Conservation (phyloP, 2,888 invertebrate genomes). For the Caenorhabditis virilis region DNA sequence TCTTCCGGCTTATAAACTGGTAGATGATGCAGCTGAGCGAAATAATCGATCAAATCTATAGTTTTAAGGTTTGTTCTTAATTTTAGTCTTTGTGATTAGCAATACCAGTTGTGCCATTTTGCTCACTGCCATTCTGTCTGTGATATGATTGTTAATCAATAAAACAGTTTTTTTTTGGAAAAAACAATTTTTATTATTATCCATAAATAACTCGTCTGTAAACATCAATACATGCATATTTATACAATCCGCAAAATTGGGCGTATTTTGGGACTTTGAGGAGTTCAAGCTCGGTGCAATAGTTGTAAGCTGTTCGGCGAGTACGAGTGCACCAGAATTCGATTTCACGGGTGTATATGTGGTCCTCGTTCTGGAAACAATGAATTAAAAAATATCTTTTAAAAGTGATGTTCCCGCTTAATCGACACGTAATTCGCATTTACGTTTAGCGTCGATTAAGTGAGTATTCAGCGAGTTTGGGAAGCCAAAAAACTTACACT, state of each 20-base stretch:
- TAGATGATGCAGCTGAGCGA: slow-evolving; percentile 46
- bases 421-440: too few species aligned
- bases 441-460: too few species aligned
- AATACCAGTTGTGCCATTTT: too few species aligned
- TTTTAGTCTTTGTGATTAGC: too few species aligned
- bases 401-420: too few species aligned
- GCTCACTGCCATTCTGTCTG: too few species aligned
- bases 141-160: neutral
- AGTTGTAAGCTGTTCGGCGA: slow-evolving; percentile 38
- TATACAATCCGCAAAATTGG: slow-evolving; percentile 43
- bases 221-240: slow-evolving; percentile 44
- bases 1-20: slow-evolving; percentile 56
- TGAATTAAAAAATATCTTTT: too few species aligned
- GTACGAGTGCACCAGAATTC: slow-evolving; percentile 40
- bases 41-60: slow-evolving; percentile 31
- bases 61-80: neutral
- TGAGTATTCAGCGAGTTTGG: too few species aligned
- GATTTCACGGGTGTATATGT: slow-evolving; percentile 49
- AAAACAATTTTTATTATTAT: slow-evolving; percentile 1
- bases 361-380: slow-evolving; percentile 32
- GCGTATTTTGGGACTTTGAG: slow-evolving; percentile 40
- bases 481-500: too few species aligned
- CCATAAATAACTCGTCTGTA: slow-evolving; percentile 38
- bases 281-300: slow-evolving; percentile 49
- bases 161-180: slow-evolving; percentile 1